These are phyloP conservation scores for Trinorchestia longiramus DNA, from an alignment of 1,140 invertebrate species.

Conservation along the genomic window DNA sequence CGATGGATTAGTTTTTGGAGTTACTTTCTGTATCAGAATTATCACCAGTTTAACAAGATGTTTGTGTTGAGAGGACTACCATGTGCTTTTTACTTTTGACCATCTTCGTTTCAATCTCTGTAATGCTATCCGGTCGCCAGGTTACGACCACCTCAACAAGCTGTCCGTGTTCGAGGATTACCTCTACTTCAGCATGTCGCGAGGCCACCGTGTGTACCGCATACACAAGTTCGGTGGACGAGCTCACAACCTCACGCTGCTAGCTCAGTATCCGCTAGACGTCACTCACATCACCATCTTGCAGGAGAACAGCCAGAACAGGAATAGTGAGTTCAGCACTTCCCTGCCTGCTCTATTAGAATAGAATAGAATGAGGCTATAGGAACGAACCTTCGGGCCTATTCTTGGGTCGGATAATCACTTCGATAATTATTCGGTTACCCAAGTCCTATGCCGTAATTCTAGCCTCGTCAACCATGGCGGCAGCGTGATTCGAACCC, in stretches of 20 bases:
- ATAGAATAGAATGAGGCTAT: no score
- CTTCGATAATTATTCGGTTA: no score
- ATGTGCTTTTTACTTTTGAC: neutral
- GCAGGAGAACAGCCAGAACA: slow-evolving; percentile 77
- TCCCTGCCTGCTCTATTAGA: no score
- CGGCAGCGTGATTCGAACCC: no score
- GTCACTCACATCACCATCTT: slow-evolving; percentile 78
- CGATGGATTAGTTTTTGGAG: no score
- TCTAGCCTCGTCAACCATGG: no score
- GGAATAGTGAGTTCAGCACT: slow-evolving; percentile 70
- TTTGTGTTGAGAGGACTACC: neutral
- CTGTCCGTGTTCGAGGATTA: slow-evolving; percentile 82
- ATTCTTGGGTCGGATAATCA: no score
- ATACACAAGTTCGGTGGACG: slow-evolving; percentile 79
- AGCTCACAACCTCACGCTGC: slow-evolving; percentile 72
- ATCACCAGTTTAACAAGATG: neutral
- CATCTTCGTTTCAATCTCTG: neutral
- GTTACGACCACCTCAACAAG: slow-evolving; percentile 75
- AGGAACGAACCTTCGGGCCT: no score
- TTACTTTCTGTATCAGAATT: no score
- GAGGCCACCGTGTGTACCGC: slow-evolving; percentile 76
- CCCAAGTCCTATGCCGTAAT: no score
- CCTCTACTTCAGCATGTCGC: slow-evolving; percentile 78
- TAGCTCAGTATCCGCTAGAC: slow-evolving; percentile 74
- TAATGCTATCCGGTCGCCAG: slow-evolving; percentile 60